Conservation (phyloP, 2,888 invertebrate species). For the Panzeria rudis region DNA sequence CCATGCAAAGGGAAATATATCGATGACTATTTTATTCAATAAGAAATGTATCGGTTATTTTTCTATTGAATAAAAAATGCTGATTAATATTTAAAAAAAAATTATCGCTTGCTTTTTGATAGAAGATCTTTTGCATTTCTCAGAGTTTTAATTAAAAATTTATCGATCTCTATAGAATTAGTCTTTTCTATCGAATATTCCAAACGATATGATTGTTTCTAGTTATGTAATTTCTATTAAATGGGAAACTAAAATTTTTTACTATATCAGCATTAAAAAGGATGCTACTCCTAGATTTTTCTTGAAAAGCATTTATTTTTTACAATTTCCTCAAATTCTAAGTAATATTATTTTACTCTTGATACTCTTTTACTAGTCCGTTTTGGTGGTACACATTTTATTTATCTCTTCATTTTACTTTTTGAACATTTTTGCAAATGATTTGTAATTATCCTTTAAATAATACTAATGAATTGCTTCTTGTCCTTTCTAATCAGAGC, state of each 20-base stretch:
- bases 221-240: neutral
- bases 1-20: no score
- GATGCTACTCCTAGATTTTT: neutral
- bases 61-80: no score
- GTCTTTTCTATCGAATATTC: no score
- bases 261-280: neutral
- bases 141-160: no score
- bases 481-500: conserved; percentile 50
- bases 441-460: conserved; percentile 67
- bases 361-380: neutral
- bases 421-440: conserved; percentile 41
- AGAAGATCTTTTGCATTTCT: no score
- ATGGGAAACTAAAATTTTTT: neutral
- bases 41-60: no score
- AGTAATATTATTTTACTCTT: neutral
- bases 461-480: conserved; percentile 67
- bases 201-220: no score
- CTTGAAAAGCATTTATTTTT: no score
- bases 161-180: no score
- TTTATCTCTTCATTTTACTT: conserved; percentile 17
- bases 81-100: no score
- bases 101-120: no score
- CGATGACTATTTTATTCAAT: no score
- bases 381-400: neutral
- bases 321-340: neutral